Conservation (phyloP, 2,888 invertebrate species). For the Heliothis peltigera region DNA sequence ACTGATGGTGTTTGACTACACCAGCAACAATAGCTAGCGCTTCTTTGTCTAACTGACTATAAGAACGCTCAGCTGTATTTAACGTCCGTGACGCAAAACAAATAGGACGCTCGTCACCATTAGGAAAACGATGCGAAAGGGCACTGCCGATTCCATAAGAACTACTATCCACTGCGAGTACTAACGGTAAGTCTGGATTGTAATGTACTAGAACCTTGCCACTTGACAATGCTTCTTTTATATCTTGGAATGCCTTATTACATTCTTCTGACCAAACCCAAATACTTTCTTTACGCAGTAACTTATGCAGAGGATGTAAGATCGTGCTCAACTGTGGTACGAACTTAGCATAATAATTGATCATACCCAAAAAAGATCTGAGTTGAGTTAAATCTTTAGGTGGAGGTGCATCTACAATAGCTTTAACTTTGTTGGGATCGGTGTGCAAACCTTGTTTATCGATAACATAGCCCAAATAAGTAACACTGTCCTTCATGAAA, state of each 20-base stretch:
- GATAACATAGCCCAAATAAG: not conserved
- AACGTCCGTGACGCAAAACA: not conserved
- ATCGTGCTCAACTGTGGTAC: not conserved
- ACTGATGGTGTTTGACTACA: not conserved
- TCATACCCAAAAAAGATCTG: not conserved
- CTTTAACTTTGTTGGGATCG: not conserved
- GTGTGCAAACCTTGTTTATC: not conserved
- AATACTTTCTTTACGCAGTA: not conserved
- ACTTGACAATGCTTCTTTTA: not conserved
- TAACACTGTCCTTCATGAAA: not conserved
- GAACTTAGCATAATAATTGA: not conserved
- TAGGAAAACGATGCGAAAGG: not conserved
- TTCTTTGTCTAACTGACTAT: not conserved
- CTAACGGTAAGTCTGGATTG: not conserved
- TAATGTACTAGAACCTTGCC: not conserved
- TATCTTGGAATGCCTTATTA: not conserved
- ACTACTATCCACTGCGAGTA: not conserved
- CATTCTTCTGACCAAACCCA: not conserved
- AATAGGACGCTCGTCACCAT: not conserved
- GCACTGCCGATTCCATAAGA: not conserved
- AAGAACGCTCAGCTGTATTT: not conserved
- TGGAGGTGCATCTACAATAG: not conserved
- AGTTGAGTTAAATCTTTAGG: not conserved
- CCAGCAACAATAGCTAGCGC: not conserved
- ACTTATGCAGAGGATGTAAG: not conserved